Conservation (phyloP, 2,113 vertebrate genomes). For the Manacus vitellinus region DNA sequence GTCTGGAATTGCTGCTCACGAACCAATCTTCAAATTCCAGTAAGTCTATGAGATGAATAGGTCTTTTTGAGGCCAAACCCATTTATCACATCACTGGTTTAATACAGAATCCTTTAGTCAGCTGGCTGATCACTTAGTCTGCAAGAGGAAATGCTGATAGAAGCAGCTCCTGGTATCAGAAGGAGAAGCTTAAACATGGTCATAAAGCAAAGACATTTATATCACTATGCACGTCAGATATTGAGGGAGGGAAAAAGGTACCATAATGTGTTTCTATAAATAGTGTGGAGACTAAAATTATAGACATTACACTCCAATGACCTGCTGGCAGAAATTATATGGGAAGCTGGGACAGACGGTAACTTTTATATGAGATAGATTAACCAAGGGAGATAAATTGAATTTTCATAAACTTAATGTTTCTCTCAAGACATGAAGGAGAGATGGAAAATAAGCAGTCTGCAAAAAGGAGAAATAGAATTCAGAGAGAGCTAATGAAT, state of each 20-base stretch:
- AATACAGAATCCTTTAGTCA: background rate
- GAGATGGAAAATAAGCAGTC: background rate
- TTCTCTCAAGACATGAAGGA: background rate
- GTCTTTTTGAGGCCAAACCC: background rate
- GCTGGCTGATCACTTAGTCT: background rate
- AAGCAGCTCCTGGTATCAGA: background rate
- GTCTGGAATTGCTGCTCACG: background rate
- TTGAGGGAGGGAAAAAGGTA: background rate
- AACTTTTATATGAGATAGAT: background rate
- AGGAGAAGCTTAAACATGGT: background rate
- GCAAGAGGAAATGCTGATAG: background rate
- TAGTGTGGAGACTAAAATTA: background rate
- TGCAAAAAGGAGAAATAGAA: constrained; percentile 5
- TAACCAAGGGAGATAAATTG: constrained; percentile 12
- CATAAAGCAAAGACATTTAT: background rate
- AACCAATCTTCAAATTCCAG: background rate
- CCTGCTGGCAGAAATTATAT: background rate
- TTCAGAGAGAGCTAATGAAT: background rate
- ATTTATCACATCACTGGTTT: constrained; percentile 23
- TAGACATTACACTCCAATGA: background rate
- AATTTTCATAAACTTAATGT: constrained; percentile 13
- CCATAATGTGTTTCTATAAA: background rate
- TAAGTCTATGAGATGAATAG: background rate
- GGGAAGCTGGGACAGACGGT: background rate
- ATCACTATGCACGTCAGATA: background rate